Conservation (phyloP, 2,113 vertebrate species). For the Probosciger aterrimus region DNA sequence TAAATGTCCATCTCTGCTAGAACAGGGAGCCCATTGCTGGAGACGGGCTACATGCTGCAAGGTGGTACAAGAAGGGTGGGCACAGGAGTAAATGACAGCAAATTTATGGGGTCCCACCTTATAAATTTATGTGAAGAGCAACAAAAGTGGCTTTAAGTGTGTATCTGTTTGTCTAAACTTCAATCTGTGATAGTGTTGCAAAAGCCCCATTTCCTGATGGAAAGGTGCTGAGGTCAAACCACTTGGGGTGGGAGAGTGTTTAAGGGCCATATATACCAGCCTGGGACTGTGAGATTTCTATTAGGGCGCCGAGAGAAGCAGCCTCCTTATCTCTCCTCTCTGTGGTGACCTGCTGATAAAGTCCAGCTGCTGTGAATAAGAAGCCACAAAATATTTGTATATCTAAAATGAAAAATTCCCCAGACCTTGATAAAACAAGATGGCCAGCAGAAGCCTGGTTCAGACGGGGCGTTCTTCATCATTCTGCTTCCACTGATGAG, state of each 20-base stretch:
- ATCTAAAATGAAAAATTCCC: background rate
- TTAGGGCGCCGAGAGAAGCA: background rate
- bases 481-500: background rate
- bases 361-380: constrained; percentile 8
- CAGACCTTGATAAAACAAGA: background rate
- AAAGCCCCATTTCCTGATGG: constrained; percentile 2
- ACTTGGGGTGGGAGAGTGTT: background rate
- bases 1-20: background rate
- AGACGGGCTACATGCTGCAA: background rate
- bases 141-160: constrained; percentile 9
- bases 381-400: background rate
- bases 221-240: background rate
- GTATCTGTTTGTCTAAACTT: background rate
- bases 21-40: background rate
- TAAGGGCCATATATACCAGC: background rate
- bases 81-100: background rate
- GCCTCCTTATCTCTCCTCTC: background rate
- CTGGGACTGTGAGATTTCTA: background rate
- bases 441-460: background rate
- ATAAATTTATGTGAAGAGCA: background rate
- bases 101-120: constrained; percentile 13
- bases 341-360: constrained; percentile 1
- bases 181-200: background rate
- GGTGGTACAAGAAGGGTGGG: background rate
- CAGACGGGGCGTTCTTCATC: background rate